These are phyloP conservation scores for Heliconius ismenius DNA, from an alignment of 2,888 invertebrate species.

Conservation along the genomic window DNA sequence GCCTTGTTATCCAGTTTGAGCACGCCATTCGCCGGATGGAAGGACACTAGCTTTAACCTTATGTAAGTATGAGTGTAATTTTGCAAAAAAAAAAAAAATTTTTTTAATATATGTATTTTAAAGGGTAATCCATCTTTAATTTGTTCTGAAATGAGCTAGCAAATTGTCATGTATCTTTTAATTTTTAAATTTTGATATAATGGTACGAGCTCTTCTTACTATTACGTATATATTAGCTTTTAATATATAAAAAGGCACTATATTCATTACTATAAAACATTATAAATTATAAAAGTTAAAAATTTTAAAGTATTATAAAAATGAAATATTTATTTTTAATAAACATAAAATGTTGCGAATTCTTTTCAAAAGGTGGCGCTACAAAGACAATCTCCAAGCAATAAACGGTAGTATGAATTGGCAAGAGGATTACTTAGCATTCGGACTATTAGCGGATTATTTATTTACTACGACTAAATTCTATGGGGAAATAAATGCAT, in stretches of 20 bases:
- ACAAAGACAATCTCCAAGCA: slow-evolving; percentile 77
- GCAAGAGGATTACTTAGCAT: slow-evolving; percentile 75
- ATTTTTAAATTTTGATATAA: too few species aligned
- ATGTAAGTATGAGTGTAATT: slow-evolving; percentile 61
- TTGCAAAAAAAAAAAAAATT: too few species aligned
- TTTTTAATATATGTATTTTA: too few species aligned
- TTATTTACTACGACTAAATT: slow-evolving; percentile 75
- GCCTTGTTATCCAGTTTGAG: slow-evolving; percentile 75
- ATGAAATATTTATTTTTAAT: not conserved
- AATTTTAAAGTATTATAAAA: not conserved
- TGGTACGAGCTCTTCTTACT: too few species aligned
- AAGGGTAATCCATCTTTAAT: too few species aligned
- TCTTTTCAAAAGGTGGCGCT: slow-evolving; percentile 69
- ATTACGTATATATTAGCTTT: too few species aligned
- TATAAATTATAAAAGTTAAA: not conserved
- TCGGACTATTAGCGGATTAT: slow-evolving; percentile 74
- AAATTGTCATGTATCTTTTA: too few species aligned
- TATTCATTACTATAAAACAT: not conserved
- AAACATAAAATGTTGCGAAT: not conserved
- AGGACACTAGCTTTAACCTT: slow-evolving; percentile 78
- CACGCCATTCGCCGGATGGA: slow-evolving; percentile 83
- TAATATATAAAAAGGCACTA: too few species aligned
- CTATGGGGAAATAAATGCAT: slow-evolving; percentile 71
- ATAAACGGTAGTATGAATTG: slow-evolving; percentile 80
- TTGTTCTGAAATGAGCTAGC: too few species aligned